phyloP scores from a whole-genome alignment of 2,888 invertebrate species.

The Corythucha ciliata region DNA sequence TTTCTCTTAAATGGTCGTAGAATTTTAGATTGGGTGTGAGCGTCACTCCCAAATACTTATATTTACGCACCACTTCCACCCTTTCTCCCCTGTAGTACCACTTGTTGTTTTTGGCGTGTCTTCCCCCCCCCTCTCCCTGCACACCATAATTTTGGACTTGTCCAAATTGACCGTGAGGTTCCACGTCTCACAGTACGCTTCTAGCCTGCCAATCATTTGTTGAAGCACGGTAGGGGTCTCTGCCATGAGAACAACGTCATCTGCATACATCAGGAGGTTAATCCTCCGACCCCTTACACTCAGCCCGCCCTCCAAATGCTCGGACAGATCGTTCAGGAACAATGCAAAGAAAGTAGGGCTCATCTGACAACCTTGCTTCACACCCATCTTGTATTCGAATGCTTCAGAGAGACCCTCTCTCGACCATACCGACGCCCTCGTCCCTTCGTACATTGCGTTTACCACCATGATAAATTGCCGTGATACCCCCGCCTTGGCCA shows the following conservation, averaged over 20 bases:
- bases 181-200: constrained; percentile 4
- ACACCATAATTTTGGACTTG: constrained; percentile 29
- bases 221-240: constrained; percentile 13
- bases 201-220: not conserved
- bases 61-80: constrained; percentile 5
- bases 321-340: constrained; percentile 16
- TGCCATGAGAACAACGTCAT: constrained; percentile 29
- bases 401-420: constrained; percentile 20
- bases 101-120: constrained; percentile 2
- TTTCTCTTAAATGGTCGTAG: constrained; percentile 2
- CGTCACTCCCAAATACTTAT: constrained; percentile 12
- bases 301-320: constrained; percentile 14
- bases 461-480: not conserved
- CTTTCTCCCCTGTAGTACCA: constrained; percentile 7
- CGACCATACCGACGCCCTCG: constrained; percentile 3
- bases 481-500: constrained; percentile 2
- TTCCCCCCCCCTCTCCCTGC: constrained; percentile 15
- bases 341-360: constrained; percentile 25
- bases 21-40: constrained; percentile 5
- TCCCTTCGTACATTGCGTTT: not conserved
- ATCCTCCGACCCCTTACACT: constrained; percentile 1
- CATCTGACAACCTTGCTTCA: constrained; percentile 21
- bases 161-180: constrained; percentile 12
- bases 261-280: constrained; percentile 25
- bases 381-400: constrained; percentile 21